Evolutionary conservation across 2,888 invertebrate species (phyloP), one percentile per base, ranked within the genome.

Genomic region (Heliconius cydno): DNA sequence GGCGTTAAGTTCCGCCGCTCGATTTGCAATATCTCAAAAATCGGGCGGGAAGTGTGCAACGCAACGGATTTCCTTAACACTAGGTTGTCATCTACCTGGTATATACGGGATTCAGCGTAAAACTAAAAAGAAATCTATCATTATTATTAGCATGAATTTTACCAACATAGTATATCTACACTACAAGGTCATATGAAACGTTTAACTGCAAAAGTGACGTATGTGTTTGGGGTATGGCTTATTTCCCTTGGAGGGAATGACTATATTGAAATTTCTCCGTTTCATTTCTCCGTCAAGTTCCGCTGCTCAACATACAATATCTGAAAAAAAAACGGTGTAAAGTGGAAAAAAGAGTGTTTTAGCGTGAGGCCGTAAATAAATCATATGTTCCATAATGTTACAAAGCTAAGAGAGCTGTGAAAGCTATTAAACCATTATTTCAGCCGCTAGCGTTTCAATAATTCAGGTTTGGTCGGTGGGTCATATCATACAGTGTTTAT

Each of bases 401-500:
- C 41, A 34, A 65, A 65, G n/a, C 10, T 15, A 63, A 63, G 52
- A 52, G 52, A 52, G 6, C 7, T 65, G 25, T 28, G 22, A 19
- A n/a, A 65, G 38, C 41, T 25, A 74, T 74, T 63, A n/a, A 15
- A 34, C 57, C n/a, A 74, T 63, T 74, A 63, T 9, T 74, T 74
- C 13, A 63, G 41, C 19, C 34, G 12, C 41, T 25, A 9, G 75
- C 7, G 28, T 75, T 74, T 38, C 41, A 25, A 25, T 28, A 65
- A 65, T 65, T 28, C 75, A 19, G 22, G 28, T 65, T 41, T 63
- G 75, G 41, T 41, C 28, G 25, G 46, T 75, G 41, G 46, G 22
- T 65, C 75, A 75, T 75, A 65, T 75, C 2, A 65, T 63, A 28
- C 25, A 38, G 38, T 75, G 75, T 75, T 75, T 41, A 75, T 41